Conservation (phyloP, 2,888 invertebrate genomes). For the Caenorhabditis afra region DNA sequence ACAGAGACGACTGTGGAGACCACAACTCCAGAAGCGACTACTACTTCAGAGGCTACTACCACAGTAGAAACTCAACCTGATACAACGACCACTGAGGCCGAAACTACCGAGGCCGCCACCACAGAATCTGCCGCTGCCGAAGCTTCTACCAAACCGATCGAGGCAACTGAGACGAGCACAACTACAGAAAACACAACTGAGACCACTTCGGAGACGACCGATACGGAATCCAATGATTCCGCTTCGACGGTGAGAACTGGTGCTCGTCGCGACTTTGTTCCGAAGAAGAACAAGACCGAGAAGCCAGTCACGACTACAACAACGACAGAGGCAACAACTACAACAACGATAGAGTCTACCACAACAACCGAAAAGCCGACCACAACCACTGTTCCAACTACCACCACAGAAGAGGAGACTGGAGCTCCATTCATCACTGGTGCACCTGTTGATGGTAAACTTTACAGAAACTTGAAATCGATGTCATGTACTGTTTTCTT, state of each 20-base stretch:
- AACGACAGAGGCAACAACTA: conserved; percentile 7
- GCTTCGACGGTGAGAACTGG: conserved; percentile 17
- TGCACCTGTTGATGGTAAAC: conserved; percentile 45
- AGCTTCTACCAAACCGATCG: neutral
- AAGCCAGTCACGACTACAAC: conserved; percentile 18
- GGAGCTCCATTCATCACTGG: conserved; percentile 45
- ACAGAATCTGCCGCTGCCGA: conserved; percentile 12
- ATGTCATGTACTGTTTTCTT: no score
- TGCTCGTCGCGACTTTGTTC: conserved; percentile 37
- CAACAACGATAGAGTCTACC: conserved; percentile 6
- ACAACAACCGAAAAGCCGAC: conserved; percentile 21
- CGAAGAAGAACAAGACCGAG: conserved; percentile 37
- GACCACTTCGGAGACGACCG: neutral
- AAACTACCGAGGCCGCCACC: conserved; percentile 2
- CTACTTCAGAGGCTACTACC: conserved; percentile 6
- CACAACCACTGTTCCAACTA: conserved; percentile 1
- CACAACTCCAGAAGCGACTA: conserved; percentile 3
- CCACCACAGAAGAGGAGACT: conserved; percentile 25
- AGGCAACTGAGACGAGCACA: neutral
- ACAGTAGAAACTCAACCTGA: neutral
- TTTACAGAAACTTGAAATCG: no score
- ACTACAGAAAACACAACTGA: conserved; percentile 6
- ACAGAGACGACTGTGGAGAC: neutral
- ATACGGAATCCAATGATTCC: neutral
- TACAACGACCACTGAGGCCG: neutral